These are phyloP conservation scores for Abrostola tripartita DNA, from an alignment of 2,888 invertebrate genomes.

Conservation along the genomic window DNA sequence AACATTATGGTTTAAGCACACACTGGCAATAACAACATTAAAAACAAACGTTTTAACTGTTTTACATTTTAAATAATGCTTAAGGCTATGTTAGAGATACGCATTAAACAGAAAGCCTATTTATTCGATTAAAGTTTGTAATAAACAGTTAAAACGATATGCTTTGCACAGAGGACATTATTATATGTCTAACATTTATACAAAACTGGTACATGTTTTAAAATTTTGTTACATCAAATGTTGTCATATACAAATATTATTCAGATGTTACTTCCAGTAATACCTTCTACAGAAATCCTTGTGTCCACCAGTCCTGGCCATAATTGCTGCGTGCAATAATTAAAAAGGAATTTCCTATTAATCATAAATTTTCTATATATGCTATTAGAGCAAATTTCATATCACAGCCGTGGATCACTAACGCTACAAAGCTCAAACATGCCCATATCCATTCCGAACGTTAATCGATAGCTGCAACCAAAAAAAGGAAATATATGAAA, in stretches of 20 bases:
- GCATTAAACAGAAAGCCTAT: slow-evolving; percentile 12
- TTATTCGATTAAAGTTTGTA: neutral
- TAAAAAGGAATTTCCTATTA: slow-evolving; percentile 77
- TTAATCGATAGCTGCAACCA: slow-evolving; percentile 87
- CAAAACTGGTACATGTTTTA: slow-evolving; percentile 54
- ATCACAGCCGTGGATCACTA: slow-evolving; percentile 85
- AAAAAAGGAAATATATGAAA: slow-evolving; percentile 72
- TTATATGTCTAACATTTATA: slow-evolving; percentile 31
- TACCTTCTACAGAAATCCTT: slow-evolving; percentile 89
- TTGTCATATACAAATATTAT: slow-evolving; percentile 37
- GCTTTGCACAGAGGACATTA: slow-evolving; percentile 30
- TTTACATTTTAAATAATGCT: slow-evolving; percentile 8
- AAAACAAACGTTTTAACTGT: slow-evolving; percentile 34
- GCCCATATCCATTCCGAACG: slow-evolving; percentile 87
- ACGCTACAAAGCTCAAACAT: slow-evolving; percentile 84
- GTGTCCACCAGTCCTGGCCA: slow-evolving; percentile 89
- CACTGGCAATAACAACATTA: slow-evolving; percentile 42
- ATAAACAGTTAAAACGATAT: slow-evolving; percentile 43
- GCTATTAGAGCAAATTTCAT: slow-evolving; percentile 77
- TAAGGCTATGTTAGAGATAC: neutral
- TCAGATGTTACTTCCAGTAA: slow-evolving; percentile 89
- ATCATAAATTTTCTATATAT: slow-evolving; percentile 62
- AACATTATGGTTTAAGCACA: slow-evolving; percentile 40
- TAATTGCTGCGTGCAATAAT: slow-evolving; percentile 87
- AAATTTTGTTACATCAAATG: slow-evolving; percentile 50